Conservation (phyloP, 2,113 vertebrate genomes). For the Anas platyrhynchos region DNA sequence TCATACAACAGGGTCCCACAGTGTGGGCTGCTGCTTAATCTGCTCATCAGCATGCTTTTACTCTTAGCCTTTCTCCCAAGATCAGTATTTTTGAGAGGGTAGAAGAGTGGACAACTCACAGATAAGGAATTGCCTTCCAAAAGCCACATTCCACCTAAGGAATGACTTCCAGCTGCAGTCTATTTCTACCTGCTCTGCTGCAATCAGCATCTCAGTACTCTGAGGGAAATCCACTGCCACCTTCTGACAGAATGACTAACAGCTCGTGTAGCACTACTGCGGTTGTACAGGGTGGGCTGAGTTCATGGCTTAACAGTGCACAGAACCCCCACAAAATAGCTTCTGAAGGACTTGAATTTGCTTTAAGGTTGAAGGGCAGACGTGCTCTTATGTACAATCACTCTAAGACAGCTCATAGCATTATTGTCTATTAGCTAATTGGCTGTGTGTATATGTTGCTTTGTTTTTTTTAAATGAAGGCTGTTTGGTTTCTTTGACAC, state of each 20-base stretch:
- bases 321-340: neutral
- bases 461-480: constrained; percentile 14
- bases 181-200: neutral
- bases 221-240: neutral
- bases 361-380: neutral
- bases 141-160: neutral
- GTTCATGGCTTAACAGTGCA: neutral
- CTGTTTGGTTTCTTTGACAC: constrained; percentile 7
- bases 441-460: constrained; percentile 44
- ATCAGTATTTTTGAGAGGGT: neutral
- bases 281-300: accelerated
- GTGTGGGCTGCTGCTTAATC: neutral
- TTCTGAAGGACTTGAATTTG: neutral
- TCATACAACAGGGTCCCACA: neutral
- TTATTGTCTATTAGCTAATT: neutral
- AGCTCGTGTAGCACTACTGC: neutral
- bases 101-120: neutral
- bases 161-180: neutral
- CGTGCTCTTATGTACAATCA: neutral
- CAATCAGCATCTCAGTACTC: accelerated
- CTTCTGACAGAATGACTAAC: accelerated
- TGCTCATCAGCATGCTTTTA: neutral
- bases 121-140: neutral
- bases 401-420: neutral
- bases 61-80: neutral